These are phyloP conservation scores for Eledona agricola DNA, from an alignment of 2,888 invertebrate species.

Conservation along the genomic window DNA sequence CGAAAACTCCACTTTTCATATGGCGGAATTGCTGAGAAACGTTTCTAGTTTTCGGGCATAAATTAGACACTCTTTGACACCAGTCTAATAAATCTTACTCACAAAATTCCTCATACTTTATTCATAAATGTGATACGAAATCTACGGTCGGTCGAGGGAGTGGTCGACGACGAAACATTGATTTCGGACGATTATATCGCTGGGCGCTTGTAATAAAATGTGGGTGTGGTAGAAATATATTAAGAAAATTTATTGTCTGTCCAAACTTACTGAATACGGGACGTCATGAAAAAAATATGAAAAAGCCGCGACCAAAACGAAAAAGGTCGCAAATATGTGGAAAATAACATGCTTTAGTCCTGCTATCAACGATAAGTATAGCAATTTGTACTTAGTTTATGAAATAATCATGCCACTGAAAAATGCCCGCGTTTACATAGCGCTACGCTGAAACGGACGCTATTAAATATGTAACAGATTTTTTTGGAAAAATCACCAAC, in stretches of 20 bases:
- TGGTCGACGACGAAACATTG: slow-evolving; percentile 22
- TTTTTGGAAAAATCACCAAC: slow-evolving; percentile 12
- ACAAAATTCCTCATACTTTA: slow-evolving; percentile 50
- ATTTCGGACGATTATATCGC: slow-evolving; percentile 26
- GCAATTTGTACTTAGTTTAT: slow-evolving; percentile 59
- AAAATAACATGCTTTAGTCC: slow-evolving; percentile 55
- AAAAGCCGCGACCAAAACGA: slow-evolving; percentile 36
- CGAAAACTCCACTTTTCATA: background rate
- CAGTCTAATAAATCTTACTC: slow-evolving; percentile 54
- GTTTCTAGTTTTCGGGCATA: slow-evolving; percentile 45
- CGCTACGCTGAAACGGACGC: slow-evolving; percentile 5
- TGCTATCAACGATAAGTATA: slow-evolving; percentile 57
- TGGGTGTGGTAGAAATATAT: slow-evolving; percentile 55
- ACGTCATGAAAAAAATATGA: slow-evolving; percentile 26
- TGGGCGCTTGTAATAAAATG: slow-evolving; percentile 54
- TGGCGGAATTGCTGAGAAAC: slow-evolving; percentile 17
- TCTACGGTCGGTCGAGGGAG: slow-evolving; percentile 47
- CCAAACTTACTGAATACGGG: slow-evolving; percentile 49
- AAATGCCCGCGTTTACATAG: slow-evolving; percentile 48
- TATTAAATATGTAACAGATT: slow-evolving; percentile 7
- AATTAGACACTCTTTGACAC: slow-evolving; percentile 54
- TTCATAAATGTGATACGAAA: slow-evolving; percentile 55
- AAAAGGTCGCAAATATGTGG: slow-evolving; percentile 56
- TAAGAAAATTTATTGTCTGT: slow-evolving; percentile 57
- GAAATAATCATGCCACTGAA: slow-evolving; percentile 57